Evolutionary conservation across 2,113 vertebrate genomes (phyloP).

Genomic region (Sinocyclocheilus anshuiensis): DNA sequence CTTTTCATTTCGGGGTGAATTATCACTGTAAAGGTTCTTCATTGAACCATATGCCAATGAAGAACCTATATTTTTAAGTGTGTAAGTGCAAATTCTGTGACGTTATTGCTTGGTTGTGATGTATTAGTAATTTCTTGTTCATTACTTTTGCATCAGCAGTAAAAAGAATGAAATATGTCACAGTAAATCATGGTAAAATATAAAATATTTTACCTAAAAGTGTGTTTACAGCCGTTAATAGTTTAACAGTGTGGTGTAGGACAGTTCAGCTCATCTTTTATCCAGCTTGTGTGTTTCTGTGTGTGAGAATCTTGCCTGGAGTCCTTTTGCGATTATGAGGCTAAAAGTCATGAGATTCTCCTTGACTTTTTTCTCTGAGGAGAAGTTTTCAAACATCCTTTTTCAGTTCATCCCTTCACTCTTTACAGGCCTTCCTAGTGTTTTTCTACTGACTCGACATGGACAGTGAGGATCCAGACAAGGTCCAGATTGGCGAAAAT

Average conservation of each 20-base stretch:
- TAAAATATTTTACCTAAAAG: background rate
- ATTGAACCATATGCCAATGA: no score
- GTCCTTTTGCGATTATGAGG: constrained; percentile 5
- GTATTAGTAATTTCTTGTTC: background rate
- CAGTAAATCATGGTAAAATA: background rate
- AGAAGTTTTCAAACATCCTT: background rate
- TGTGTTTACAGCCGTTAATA: background rate
- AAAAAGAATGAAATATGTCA: background rate
- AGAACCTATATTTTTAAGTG: no score
- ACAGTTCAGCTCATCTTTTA: background rate
- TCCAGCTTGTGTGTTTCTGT: background rate
- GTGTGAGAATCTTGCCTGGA: constrained; percentile 11
- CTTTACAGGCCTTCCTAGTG: background rate
- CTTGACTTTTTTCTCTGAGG: background rate
- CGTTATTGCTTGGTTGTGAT: background rate
- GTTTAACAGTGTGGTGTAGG: background rate
- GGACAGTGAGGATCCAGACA: constrained; percentile 65
- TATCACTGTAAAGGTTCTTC: no score
- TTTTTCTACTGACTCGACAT: constrained; percentile 61
- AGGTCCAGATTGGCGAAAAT: constrained; percentile 87
- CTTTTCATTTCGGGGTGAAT: no score
- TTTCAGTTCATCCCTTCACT: background rate
- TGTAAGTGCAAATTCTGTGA: background rate
- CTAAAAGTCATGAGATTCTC: constrained; percentile 33
- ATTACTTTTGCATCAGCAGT: background rate